phyloP scores from a whole-genome alignment of 2,797 vertebrate species.

The Acipenser ruthenus region DNA sequence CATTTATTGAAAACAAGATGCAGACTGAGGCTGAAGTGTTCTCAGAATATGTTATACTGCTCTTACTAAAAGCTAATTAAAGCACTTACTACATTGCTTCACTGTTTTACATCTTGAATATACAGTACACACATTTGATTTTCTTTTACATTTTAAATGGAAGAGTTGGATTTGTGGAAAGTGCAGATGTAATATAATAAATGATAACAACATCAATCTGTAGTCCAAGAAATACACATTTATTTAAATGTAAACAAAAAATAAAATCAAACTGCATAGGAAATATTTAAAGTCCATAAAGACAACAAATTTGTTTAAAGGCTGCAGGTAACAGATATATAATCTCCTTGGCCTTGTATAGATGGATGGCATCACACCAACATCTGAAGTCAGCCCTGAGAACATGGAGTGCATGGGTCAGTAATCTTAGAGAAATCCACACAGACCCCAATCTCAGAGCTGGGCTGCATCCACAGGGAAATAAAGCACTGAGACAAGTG shows the following conservation, averaged over 20 bases:
- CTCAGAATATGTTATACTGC: too few relatives aligned
- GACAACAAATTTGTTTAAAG: constrained; percentile 76
- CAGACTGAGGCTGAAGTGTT: too few relatives aligned
- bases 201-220: constrained; percentile 21
- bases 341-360: constrained; percentile 66
- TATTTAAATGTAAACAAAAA: constrained; percentile 84
- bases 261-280: constrained; percentile 93
- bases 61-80: too few relatives aligned
- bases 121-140: too few relatives aligned
- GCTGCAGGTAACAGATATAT: constrained; percentile 69
- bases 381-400: constrained; percentile 14
- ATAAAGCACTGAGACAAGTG: too few relatives aligned
- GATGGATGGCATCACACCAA: constrained; percentile 50
- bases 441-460: background rate
- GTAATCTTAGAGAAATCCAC: background rate
- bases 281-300: constrained; percentile 99
- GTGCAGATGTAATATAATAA: constrained; percentile 17
- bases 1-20: too few relatives aligned
- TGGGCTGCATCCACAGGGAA: background rate
- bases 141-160: too few relatives aligned
- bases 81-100: too few relatives aligned
- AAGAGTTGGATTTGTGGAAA: background rate
- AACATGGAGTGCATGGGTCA: constrained; percentile 10
- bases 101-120: too few relatives aligned
- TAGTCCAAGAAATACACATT: constrained; percentile 77